Evolutionary conservation across 2,113 vertebrate genomes (phyloP), one percentile per base, ranked within the genome.

Genomic region (Delphinapterus leucas): DNA sequence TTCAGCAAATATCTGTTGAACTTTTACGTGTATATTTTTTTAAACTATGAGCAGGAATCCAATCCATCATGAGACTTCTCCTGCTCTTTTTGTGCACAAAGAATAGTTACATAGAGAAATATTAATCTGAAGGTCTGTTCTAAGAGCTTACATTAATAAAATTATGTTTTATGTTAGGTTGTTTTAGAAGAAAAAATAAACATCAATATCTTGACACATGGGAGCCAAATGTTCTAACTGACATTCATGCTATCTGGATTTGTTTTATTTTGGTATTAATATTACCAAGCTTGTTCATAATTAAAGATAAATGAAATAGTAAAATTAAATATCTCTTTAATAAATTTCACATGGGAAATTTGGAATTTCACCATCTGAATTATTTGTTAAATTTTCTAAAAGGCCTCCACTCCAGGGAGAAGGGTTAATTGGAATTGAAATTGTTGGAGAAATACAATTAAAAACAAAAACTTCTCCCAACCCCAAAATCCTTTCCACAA

Each of bases 361-460:
- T 94, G 74, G 53, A 77, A 84, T 94, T 77, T 95, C n/a, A 53
- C 26, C 61, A 80, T 88, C 93, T 71, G 92, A 74, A 87, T 84
- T 20, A 60, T 89, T 83, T 58, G 47, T 71, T 81, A 71, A 65
- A 77, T 67, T 85, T 91, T 88, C 47, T 90, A 41, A 79, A 92
- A 89, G 6, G 63, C 10, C 17, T 71, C 3, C 28, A 89, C n/a
- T 60, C 41, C 6, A 44, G 44, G 49, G 11, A 63, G 36, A 33
- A 20, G 4, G 14, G 63, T 88, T 96, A 26, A 79, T 38, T 86
- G 76, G 6, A 88, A 71, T 84, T 31, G 53, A 91, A 82, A 67
- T 73, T 90, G 4, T 63, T 53, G 15, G 28, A 28, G 38, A 67
- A 92, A 88, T 90, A 49, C 12, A 82, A 93, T 91, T 88, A 88